Evolutionary conservation across 2,888 invertebrate species (phyloP).

Genomic region (Lycaena phlaeas): DNA sequence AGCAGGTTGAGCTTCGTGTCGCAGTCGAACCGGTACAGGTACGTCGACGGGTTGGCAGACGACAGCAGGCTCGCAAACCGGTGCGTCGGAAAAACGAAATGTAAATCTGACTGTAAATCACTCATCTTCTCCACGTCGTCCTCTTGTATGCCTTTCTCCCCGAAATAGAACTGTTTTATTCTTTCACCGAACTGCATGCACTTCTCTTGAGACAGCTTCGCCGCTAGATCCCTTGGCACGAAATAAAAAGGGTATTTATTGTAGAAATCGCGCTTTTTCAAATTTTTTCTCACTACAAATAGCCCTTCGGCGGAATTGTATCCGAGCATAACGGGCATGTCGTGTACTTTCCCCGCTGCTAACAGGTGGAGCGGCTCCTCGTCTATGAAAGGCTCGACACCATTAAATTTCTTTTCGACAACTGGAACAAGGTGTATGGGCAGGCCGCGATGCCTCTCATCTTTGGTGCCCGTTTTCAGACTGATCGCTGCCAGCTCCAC

Average conservation of each 20-base stretch:
- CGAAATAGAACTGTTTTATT: conserved; percentile 24
- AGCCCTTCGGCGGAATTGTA: conserved; percentile 33
- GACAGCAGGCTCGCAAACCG: conserved; percentile 24
- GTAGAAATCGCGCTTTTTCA: conserved; percentile 24
- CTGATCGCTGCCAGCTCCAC: conserved; percentile 25
- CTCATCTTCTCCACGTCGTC: conserved; percentile 17
- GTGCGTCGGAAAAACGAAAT: conserved; percentile 23
- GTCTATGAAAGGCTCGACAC: conserved; percentile 27
- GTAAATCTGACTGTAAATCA: conserved; percentile 20
- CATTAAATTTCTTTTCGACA: conserved; percentile 30
- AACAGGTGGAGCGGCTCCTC: conserved; percentile 27
- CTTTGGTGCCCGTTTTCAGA: conserved; percentile 22
- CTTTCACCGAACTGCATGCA: conserved; percentile 22
- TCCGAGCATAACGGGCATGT: conserved; percentile 30
- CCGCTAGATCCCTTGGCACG: conserved; percentile 28
- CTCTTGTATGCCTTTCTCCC: conserved; percentile 19
- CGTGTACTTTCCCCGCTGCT: conserved; percentile 21
- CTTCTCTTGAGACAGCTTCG: conserved; percentile 18
- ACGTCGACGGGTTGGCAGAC: conserved; percentile 17
- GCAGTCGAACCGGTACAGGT: conserved; percentile 27
- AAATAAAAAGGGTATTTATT: conserved; percentile 25
- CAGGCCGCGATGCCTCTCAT: conserved; percentile 28
- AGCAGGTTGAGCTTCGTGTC: conserved; percentile 27
- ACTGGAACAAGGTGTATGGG: conserved; percentile 32
- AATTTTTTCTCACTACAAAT: conserved; percentile 16